phyloP scores from a whole-genome alignment of 2,113 vertebrate species.

The Myodes glareolus region DNA sequence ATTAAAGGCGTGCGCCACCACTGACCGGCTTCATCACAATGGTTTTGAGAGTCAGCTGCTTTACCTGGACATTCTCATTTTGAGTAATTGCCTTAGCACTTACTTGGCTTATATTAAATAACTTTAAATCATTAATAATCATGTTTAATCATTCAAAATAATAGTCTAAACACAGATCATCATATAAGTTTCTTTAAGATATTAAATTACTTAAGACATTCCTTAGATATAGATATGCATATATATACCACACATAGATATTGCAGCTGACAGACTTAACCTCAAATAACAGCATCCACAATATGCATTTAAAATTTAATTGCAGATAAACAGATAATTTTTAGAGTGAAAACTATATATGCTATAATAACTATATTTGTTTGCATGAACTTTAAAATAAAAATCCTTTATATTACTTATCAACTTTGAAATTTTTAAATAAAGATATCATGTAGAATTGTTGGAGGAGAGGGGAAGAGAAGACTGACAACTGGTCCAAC shows the following conservation, averaged over 20 bases:
- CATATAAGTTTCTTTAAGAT: slow-evolving; percentile 40
- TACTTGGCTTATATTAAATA: slow-evolving; percentile 63
- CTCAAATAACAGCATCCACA: neutral
- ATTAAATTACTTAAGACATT: slow-evolving; percentile 29
- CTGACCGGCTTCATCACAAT: neutral
- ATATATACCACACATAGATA: neutral
- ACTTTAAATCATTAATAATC: slow-evolving; percentile 41
- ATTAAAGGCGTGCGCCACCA: too few species aligned
- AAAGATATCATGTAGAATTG: neutral
- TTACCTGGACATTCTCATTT: slow-evolving; percentile 27
- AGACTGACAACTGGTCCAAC: neutral
- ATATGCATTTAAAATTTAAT: neutral
- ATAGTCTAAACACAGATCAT: slow-evolving; percentile 17
- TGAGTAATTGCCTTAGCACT: neutral
- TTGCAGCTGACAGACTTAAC: neutral
- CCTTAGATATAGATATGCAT: neutral
- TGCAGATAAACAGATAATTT: slow-evolving; percentile 21
- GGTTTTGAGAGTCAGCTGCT: slow-evolving; percentile 24
- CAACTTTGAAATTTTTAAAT: neutral
- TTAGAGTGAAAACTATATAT: neutral
- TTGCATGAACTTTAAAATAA: slow-evolving; percentile 36
- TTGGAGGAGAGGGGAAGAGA: neutral
- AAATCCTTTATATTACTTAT: slow-evolving; percentile 22
- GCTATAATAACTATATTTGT: slow-evolving; percentile 14
- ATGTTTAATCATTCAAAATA: slow-evolving; percentile 23